Percentiles rank a stretch among this genome's conserved stretches.
phyloP scores from a whole-genome alignment of 2,113 vertebrate species.

The Acrocephalus kingi region DNA sequence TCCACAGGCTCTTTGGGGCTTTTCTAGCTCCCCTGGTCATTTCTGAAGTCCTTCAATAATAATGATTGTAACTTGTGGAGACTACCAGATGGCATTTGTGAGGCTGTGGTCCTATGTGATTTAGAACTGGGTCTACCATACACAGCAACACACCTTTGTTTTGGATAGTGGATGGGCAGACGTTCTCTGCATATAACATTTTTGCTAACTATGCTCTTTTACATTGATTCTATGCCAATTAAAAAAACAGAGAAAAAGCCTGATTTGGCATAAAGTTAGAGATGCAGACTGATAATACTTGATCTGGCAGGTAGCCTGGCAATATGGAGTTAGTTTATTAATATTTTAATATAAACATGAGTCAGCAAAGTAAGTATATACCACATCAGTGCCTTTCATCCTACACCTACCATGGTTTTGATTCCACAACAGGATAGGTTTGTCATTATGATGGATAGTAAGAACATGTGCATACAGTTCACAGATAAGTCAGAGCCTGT shows the following conservation, averaged over 20 bases:
- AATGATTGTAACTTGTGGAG: neutral
- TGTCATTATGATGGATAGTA: neutral
- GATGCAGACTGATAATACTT: neutral
- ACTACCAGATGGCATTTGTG: neutral
- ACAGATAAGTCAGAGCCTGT: neutral
- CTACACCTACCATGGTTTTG: neutral
- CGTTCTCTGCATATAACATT: neutral
- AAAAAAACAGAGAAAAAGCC: neutral
- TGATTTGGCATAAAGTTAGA: neutral
- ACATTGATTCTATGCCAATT: neutral
- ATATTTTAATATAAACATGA: conserved; percentile 20
- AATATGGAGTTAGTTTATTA: neutral
- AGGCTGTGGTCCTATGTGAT: neutral
- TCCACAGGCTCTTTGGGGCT: neutral
- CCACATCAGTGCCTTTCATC: neutral
- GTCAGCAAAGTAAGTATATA: neutral
- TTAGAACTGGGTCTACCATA: neutral
- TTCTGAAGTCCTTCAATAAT: neutral
- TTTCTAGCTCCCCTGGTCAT: neutral
- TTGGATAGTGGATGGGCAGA: neutral
- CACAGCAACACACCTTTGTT: neutral
- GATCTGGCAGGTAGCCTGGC: neutral
- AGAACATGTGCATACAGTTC: neutral
- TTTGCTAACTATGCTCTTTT: neutral
- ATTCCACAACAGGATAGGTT: neutral